These are phyloP conservation scores for Aphrophora alni DNA, from an alignment of 2,888 invertebrate genomes.

Conservation along the genomic window DNA sequence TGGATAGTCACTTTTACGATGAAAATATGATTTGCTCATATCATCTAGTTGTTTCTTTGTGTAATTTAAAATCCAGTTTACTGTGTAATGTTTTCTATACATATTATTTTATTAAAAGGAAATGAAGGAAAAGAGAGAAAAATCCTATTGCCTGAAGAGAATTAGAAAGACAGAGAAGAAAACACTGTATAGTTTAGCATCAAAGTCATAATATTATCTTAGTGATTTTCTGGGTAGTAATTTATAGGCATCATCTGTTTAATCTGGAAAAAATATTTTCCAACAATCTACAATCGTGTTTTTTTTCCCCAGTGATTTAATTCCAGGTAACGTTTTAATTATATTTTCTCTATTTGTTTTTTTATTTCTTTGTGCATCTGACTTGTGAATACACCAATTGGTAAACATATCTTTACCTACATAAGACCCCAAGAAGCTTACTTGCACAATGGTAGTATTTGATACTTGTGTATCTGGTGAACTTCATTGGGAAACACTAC, in stretches of 20 bases:
- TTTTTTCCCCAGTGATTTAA: conserved; percentile 41
- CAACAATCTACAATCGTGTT: conserved; percentile 45
- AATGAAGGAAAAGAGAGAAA: too few species aligned
- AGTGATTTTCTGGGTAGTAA: too few species aligned
- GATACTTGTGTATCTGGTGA: not conserved
- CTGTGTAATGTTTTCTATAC: conserved; percentile 42
- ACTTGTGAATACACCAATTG: not conserved
- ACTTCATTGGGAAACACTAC: not conserved
- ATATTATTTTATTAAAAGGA: too few species aligned
- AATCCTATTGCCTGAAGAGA: too few species aligned
- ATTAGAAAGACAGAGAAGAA: too few species aligned
- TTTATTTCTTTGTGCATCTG: not conserved
- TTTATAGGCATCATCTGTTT: too few species aligned
- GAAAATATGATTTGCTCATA: not conserved
- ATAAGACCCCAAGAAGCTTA: not conserved
- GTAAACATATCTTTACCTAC: conserved; percentile 14
- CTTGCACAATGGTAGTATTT: not conserved
- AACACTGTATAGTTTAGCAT: too few species aligned
- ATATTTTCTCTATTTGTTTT: conserved; percentile 23
- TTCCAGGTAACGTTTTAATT: conserved; percentile 25
- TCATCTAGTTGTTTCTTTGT: conserved; percentile 42
- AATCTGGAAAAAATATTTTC: conserved; percentile 45
- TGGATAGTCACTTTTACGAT: conserved; percentile 12
- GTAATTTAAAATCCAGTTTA: conserved; percentile 46
- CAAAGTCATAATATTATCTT: too few species aligned